phyloP scores from a whole-genome alignment of 1,140 invertebrate genomes.

The Tribolium madens region DNA sequence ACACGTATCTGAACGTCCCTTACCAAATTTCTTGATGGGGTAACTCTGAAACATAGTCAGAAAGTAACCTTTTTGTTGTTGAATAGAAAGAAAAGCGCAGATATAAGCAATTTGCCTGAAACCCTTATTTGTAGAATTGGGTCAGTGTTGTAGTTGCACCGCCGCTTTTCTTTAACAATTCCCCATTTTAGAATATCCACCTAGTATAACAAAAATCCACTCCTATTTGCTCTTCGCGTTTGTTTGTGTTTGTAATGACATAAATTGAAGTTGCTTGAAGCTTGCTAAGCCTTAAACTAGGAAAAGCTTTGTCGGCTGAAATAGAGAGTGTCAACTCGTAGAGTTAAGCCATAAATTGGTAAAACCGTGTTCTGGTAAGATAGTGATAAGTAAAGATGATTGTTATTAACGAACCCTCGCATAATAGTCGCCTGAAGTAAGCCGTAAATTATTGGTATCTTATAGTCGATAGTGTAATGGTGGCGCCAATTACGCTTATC shows the following conservation, averaged over 20 bases:
- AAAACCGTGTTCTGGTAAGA: constrained; percentile 21
- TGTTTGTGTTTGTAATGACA: constrained; percentile 1
- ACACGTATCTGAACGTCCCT: too few species aligned
- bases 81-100: too few species aligned
- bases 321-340: constrained; percentile 14
- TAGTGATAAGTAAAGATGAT: constrained; percentile 34
- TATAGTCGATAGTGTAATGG: constrained; percentile 17
- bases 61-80: not conserved
- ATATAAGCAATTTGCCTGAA: not conserved
- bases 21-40: too few species aligned
- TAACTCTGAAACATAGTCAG: not conserved
- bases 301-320: constrained; percentile 14
- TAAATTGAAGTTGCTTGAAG: not conserved
- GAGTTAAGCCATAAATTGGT: constrained; percentile 9
- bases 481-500: constrained; percentile 25
- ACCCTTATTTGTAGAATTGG: not conserved
- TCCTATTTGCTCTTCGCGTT: not conserved
- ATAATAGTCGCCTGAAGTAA: constrained; percentile 29
- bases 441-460: constrained; percentile 27
- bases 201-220: not conserved
- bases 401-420: constrained; percentile 20
- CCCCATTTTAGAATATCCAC: not conserved
- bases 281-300: constrained; percentile 1
- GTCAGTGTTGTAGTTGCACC: not conserved
- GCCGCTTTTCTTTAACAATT: not conserved